Percentiles rank a stretch among this genome's conserved stretches.
Conservation (phyloP, 2,797 vertebrate species). For the Falco cherrug region DNA sequence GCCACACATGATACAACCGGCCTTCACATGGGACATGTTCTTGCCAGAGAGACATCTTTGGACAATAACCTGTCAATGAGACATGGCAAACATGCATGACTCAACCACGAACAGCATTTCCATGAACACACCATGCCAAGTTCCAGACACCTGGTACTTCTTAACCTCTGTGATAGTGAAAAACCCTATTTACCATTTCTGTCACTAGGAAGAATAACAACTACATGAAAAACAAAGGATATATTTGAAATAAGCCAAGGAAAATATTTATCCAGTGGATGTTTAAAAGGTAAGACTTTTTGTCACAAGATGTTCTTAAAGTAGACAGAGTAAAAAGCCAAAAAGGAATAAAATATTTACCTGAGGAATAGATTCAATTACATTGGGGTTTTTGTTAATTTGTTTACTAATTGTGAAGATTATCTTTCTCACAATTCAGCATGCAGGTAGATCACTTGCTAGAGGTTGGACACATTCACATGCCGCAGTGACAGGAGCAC, state of each 20-base stretch:
- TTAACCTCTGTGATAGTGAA: background rate
- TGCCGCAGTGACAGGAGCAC: background rate
- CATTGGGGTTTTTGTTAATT: background rate
- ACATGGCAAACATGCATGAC: background rate
- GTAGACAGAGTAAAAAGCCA: background rate
- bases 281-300: background rate
- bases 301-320: background rate
- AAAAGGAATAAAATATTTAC: background rate
- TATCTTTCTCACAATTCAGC: background rate
- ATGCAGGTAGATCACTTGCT: background rate
- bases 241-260: background rate
- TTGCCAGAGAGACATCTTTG: slow-evolving; percentile 95
- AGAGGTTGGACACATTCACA: background rate
- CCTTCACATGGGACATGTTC: slow-evolving; percentile 93
- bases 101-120: background rate
- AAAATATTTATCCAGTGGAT: background rate
- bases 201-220: background rate
- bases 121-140: background rate
- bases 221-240: background rate
- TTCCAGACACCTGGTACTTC: background rate
- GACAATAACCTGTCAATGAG: slow-evolving; percentile 87
- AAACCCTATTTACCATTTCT: background rate
- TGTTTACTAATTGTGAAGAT: background rate
- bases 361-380: background rate
- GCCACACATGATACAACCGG: slow-evolving; percentile 89